These are phyloP conservation scores for Zaprionus lachaisei DNA, from an alignment of 1,140 invertebrate genomes.

Conservation along the genomic window DNA sequence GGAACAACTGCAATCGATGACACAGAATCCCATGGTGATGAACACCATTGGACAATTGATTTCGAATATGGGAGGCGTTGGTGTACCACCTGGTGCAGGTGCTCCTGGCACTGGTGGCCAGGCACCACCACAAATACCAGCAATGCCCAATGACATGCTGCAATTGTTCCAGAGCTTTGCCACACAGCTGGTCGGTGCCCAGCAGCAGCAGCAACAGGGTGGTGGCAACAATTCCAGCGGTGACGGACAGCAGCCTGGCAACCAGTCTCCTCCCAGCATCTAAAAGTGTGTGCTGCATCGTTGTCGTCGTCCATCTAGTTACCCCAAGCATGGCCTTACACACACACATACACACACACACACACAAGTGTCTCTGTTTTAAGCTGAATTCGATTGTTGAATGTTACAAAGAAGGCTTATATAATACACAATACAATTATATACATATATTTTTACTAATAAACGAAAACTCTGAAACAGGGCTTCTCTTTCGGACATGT, in stretches of 20 bases:
- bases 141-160: constrained; percentile 74
- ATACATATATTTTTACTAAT: constrained; percentile 75
- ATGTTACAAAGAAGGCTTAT: constrained; percentile 56
- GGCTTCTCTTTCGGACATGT: not conserved
- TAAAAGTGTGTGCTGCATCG: constrained; percentile 28
- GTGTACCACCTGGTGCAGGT: constrained; percentile 16
- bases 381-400: constrained; percentile 53
- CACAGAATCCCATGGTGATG: constrained; percentile 77
- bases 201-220: constrained; percentile 25
- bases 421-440: constrained; percentile 53
- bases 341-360: not conserved
- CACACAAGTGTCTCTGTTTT: constrained; percentile 17
- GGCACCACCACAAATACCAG: constrained; percentile 30
- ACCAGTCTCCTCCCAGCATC: constrained; percentile 63
- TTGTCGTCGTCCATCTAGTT: constrained; percentile 15
- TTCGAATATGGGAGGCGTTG: constrained; percentile 47
- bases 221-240: constrained; percentile 20
- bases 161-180: constrained; percentile 74
- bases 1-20: constrained; percentile 69
- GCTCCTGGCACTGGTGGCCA: constrained; percentile 17
- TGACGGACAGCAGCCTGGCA: constrained; percentile 55
- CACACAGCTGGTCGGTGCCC: constrained; percentile 58
- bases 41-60: constrained; percentile 69
- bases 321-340: not conserved
- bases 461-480: constrained; percentile 52